Evolutionary conservation across 2,888 invertebrate genomes (phyloP), one percentile per base, ranked within the genome.

Genomic region (Pomacea canaliculata): DNA sequence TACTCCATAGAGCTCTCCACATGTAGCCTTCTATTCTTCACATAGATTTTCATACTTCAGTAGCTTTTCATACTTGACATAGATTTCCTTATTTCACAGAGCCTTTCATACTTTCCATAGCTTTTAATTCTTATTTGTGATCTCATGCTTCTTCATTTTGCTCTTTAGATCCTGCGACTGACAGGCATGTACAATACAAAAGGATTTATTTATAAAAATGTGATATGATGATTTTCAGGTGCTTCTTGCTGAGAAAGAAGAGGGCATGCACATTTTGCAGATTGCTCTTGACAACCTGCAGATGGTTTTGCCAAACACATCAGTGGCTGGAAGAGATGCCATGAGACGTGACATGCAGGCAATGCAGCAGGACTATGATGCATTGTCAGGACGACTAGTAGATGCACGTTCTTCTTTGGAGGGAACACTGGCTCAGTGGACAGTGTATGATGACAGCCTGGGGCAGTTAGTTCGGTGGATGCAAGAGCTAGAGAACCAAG

Each of bases 391-490:
- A 84, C 94, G 94, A 75, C 95, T 97, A 73, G 93, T 94, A 71
- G 95, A 95, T 56, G 83, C 84, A 0, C 83, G 85, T 75, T 93
- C 96, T 76, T 94, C 95, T 85, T 92, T 97, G 56, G 96, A 96
- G 90, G 94, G 94, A 0, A 96, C 96, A 90, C 93, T 97, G 76
- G 95, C 97, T 88, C 96, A 95, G 85, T 98, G 97, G 97, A 95
- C 95, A n/a, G 95, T 96, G 7, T 97, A 96, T 88, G 97, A 97
- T 89, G 97, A 97, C 86, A 94, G 95, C 83, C 93, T 95, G 18
- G 95, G 95, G 76, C 93, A 93, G 70, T 93, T 97, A 12, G 93
- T 94, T 82, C 92, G 93, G 68, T 97, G 97, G 97, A 90, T 98
- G 73, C 93, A 93, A 49, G 93, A 93, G 73, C 93, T 95, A 5